A percentile compares a stretch with the other conserved stretches of the same genome.
Evolutionary conservation across 2,797 vertebrate species (phyloP).

Genomic region (Pempheris klunzingeri): DNA sequence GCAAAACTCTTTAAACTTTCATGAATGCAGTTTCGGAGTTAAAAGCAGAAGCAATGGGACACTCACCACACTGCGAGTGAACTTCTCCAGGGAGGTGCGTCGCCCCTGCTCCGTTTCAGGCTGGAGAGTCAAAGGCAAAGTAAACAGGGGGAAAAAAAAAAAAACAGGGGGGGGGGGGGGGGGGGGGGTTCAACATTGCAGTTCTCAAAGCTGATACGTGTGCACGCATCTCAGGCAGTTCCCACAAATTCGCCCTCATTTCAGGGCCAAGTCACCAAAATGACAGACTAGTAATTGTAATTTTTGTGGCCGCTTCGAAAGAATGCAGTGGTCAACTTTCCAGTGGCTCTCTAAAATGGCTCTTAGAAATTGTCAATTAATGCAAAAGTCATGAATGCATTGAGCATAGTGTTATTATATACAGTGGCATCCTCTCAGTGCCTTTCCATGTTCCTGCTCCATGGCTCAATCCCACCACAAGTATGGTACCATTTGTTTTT

Average conservation of each 20-base stretch:
- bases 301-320: neutral
- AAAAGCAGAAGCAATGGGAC: neutral
- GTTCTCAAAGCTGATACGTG: neutral
- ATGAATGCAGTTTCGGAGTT: slow-evolving; percentile 3
- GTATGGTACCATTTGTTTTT: neutral
- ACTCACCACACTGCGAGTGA: slow-evolving; percentile 98
- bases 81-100: slow-evolving; percentile 99
- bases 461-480: neutral
- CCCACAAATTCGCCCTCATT: neutral
- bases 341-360: neutral
- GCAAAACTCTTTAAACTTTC: neutral
- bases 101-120: slow-evolving; percentile 96
- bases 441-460: neutral
- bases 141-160: neutral
- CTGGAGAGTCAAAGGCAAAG: slow-evolving; percentile 75
- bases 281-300: neutral
- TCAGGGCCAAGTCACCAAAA: neutral
- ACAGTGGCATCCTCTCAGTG: neutral
- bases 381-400: neutral
- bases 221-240: neutral
- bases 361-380: neutral
- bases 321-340: neutral
- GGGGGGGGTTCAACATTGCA: slow-evolving; percentile 5
- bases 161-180: no score
- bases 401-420: neutral